phyloP scores from a whole-genome alignment of 53 echinoderm and acorn worm genomes.

The Arbacia lixula region DNA sequence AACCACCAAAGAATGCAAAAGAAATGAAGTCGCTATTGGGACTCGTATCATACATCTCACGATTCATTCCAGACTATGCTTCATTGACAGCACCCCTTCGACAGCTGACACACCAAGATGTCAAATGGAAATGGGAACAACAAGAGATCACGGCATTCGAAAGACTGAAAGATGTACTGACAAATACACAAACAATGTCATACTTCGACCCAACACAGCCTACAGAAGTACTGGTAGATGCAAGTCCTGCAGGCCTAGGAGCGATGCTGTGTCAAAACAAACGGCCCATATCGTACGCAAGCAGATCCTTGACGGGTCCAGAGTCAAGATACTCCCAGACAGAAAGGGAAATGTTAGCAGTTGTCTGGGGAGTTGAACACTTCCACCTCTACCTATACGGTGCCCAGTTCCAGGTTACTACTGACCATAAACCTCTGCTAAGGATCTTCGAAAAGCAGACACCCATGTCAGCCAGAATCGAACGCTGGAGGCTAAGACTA shows the following conservation, averaged over 20 bases:
- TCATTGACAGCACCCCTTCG: constrained; percentile 62
- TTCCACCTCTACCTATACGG: constrained; percentile 75
- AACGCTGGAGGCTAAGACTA: constrained; percentile 65
- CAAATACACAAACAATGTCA: constrained; percentile 56
- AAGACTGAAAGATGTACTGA: constrained; percentile 42
- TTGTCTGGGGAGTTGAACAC: constrained; percentile 64
- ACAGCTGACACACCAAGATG: constrained; percentile 60
- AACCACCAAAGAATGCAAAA: too few relatives aligned
- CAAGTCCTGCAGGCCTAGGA: constrained; percentile 65
- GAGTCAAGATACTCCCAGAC: constrained; percentile 78
- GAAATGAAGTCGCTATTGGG: constrained; percentile 66
- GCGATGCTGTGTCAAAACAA: constrained; percentile 73
- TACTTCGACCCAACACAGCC: constrained; percentile 64
- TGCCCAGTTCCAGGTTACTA: constrained; percentile 53
- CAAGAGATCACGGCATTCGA: constrained; percentile 45
- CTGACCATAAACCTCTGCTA: constrained; percentile 74
- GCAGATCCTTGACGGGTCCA: constrained; percentile 53
- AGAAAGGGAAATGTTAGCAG: constrained; percentile 70
- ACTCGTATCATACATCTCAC: constrained; percentile 52
- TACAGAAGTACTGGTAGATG: constrained; percentile 64
- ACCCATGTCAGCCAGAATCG: constrained; percentile 64
- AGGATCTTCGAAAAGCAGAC: constrained; percentile 63
- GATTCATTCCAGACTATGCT: constrained; percentile 75
- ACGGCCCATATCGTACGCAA: constrained; percentile 49
- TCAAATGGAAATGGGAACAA: constrained; percentile 61